Conservation (phyloP, 2,797 vertebrate genomes). For the Mormyrus proboscirostris region DNA sequence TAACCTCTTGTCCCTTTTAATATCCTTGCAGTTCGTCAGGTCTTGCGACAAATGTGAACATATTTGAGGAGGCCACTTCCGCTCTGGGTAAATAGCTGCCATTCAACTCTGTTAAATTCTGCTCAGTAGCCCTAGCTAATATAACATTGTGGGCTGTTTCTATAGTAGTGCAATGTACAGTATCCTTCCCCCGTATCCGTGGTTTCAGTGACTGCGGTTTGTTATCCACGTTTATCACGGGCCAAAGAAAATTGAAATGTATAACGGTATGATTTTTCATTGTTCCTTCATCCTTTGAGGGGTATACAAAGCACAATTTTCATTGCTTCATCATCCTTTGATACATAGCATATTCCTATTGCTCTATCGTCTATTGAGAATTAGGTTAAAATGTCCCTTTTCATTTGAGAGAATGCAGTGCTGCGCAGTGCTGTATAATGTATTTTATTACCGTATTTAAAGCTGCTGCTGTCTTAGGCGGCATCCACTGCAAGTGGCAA, state of each 20-base stretch:
- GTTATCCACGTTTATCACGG: not conserved
- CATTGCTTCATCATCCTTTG: not conserved
- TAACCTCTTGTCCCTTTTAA: conserved; percentile 23
- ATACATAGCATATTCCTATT: not conserved
- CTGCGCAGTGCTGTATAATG: not conserved
- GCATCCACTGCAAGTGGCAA: too few relatives aligned
- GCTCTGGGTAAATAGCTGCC: conserved; percentile 71
- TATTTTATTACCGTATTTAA: not conserved
- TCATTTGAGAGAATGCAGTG: not conserved
- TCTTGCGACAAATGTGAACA: conserved; percentile 71
- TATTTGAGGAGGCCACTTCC: conserved; percentile 91
- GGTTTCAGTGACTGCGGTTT: not conserved
- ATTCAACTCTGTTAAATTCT: not conserved
- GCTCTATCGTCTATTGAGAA: not conserved
- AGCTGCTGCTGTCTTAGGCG: not conserved
- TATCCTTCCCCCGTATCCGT: not conserved
- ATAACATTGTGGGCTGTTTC: not conserved
- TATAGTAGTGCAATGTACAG: not conserved
- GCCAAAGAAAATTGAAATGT: not conserved
- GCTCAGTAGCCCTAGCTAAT: not conserved
- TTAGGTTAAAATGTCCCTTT: not conserved
- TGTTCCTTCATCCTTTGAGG: not conserved
- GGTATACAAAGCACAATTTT: not conserved
- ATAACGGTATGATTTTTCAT: not conserved
- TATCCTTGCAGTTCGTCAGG: conserved; percentile 66